A percentile compares a stretch with the other conserved stretches of the same genome.
Evolutionary conservation across 2,113 vertebrate species (phyloP).

Genomic region (Antechinus stuartii): DNA sequence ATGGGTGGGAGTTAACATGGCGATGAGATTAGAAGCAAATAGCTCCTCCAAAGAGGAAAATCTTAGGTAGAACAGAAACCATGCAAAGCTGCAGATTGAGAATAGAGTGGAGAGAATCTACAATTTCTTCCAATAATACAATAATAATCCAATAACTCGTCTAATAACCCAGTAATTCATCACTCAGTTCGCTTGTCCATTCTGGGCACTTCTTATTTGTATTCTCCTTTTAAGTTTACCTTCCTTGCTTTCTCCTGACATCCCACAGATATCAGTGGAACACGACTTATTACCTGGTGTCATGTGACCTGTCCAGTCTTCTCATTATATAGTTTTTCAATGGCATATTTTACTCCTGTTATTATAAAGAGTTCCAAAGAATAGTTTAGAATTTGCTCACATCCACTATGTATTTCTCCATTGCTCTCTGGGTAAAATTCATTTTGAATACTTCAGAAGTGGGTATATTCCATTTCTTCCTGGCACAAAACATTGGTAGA

Average conservation of each 20-base stretch:
- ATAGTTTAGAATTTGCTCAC: background rate
- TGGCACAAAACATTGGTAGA: background rate
- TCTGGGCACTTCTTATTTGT: background rate
- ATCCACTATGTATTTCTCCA: background rate
- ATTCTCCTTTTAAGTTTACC: background rate
- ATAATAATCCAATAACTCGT: too few relatives aligned
- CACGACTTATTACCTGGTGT: background rate
- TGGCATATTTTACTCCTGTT: background rate
- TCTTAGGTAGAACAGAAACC: background rate
- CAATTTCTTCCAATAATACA: background rate
- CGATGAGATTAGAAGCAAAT: background rate
- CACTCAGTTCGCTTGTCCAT: background rate
- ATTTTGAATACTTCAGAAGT: background rate
- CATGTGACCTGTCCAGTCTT: background rate
- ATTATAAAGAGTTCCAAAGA: background rate
- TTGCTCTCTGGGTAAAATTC: background rate
- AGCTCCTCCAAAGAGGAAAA: background rate
- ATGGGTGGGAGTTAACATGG: background rate
- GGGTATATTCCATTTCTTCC: background rate
- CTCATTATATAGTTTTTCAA: background rate
- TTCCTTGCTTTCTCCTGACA: background rate
- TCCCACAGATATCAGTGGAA: background rate
- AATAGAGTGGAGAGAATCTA: background rate
- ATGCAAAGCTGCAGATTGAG: background rate
- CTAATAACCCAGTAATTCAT: too few relatives aligned